Base-by-base conservation (phyloP, 2,888 invertebrate species). In the Caradrina clavipalpis region DNA sequence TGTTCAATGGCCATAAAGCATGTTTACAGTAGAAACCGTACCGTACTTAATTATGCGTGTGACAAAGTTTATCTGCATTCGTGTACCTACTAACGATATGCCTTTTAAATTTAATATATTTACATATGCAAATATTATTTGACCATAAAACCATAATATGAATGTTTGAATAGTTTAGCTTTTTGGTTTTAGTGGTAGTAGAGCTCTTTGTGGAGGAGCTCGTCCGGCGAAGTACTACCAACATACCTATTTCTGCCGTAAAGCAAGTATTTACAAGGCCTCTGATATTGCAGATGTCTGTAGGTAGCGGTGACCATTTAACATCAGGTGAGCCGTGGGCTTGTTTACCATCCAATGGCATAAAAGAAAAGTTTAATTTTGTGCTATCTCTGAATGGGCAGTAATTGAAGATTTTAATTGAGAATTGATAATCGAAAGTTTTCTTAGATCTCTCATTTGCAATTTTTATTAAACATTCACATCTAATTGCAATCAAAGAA, bases 401-500 rank as follows among this genome's bases (percentile, higher is more conserved):
- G 11, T 39, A 39, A 65, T 65, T 49, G 15, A 11, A 62, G 19
- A 62, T 0, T 50, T 69, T 31, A 42, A 50, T 50, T 7, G 39
- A 35, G 45, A 13, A 73, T 51, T 19, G 19, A 51, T 45, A 8
- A 21, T 13, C 6, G 11, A 63, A n/a, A 0, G 39, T 63, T 74
- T 73, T 73, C 11, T 13, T 22, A 53, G 45, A 47, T 26, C 7
- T 19, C 10, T 11, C 0, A n/a, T 53, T 53, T 26, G 11, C 19
- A 53, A 45, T 11, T 45, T 50, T 62, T 69, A 26, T 19, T 73
- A 13, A 19, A 35, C 11, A 19, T 17, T 0, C 6, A 15, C 31
- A 51, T 61, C 22, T 60, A 61, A 72, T 45, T 13, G 19, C 62
- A 72, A 35, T 35, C 22, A 42, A 19, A 19, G 21, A 42, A 42